These are phyloP conservation scores for Alloplasta piceator DNA, from an alignment of 2,888 invertebrate genomes.

Conservation along the genomic window DNA sequence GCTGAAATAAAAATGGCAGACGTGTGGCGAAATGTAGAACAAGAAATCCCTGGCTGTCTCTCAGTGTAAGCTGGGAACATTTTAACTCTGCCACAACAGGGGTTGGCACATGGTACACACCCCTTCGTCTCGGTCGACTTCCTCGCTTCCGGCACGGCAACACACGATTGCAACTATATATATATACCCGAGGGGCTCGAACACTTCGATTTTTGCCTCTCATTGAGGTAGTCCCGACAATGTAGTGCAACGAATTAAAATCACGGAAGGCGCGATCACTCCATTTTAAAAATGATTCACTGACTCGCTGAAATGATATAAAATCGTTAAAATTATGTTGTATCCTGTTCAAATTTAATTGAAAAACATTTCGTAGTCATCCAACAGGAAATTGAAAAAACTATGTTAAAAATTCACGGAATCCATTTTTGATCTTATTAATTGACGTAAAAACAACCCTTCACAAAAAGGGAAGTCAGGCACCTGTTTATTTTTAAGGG, in stretches of 20 bases:
- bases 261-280: too few relatives aligned
- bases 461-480: too few relatives aligned
- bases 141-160: not conserved
- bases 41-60: constrained; percentile 56
- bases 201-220: constrained; percentile 44
- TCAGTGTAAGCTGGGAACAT: constrained; percentile 39
- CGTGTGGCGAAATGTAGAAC: constrained; percentile 61
- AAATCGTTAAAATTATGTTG: too few relatives aligned
- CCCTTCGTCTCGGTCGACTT: constrained; percentile 1
- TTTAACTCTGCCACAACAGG: constrained; percentile 50
- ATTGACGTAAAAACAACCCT: too few relatives aligned
- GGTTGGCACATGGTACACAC: constrained; percentile 4
- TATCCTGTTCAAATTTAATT: too few relatives aligned
- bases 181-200: constrained; percentile 7
- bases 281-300: too few relatives aligned
- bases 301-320: too few relatives aligned
- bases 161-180: constrained; percentile 1
- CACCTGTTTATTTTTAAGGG: too few relatives aligned
- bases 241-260: not conserved
- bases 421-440: too few relatives aligned
- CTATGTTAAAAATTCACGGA: too few relatives aligned
- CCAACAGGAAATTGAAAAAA: too few relatives aligned
- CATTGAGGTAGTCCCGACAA: constrained; percentile 45
- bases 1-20: constrained; percentile 44
- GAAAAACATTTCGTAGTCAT: too few relatives aligned